Evolutionary conservation across 2,797 vertebrate genomes (phyloP), one percentile per base, ranked within the genome.

Genomic region (Hozukius guyotensis): DNA sequence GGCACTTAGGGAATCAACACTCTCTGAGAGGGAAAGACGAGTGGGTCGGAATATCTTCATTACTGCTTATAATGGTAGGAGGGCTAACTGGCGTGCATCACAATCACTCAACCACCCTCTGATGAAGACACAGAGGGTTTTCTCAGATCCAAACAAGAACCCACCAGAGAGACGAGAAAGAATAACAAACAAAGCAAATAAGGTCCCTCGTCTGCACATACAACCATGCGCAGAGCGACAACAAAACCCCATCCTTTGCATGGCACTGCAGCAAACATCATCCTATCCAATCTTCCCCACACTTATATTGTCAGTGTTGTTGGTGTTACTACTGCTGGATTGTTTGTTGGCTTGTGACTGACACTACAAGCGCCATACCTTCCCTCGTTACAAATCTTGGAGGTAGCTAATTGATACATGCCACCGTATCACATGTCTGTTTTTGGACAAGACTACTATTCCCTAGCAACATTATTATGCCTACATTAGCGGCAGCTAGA

Each of bases 171-270:
- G 59, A 55, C 55, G 67, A 71, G 72, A 75, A 74, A 80, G 80
- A 89, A 90, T 74, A 85, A 86, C 82, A 91, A 89, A 91, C 82
- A 89, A 89, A 90, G 87, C 72, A 87, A 90, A 93, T 83, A 84
- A 87, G 82, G 86, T 89, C 90, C 86, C 89, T 85, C 46, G 61
- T 89, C 85, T 81, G 69, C 83, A 77, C 56, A 75, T 65, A 67
- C 73, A 81, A 38, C 78, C 76, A 64, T 73, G 67, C 70, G 70
- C 72, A 78, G 53, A 63, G 76, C 36, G 29, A 87, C 81, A 88
- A 85, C 78, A 84, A 64, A 83, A 12, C 29, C 83, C 31, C 32
- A 75, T 79, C 73, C 71, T 69, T 72, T 46, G 59, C 78, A 80
- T 75, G 74, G 65, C 74, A 75, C 69, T 66, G 82, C 85, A 67